A percentile compares a stretch with the other conserved stretches of the same genome.
phyloP scores from a whole-genome alignment of 2,888 invertebrate genomes.

The Dryococelus australis region DNA sequence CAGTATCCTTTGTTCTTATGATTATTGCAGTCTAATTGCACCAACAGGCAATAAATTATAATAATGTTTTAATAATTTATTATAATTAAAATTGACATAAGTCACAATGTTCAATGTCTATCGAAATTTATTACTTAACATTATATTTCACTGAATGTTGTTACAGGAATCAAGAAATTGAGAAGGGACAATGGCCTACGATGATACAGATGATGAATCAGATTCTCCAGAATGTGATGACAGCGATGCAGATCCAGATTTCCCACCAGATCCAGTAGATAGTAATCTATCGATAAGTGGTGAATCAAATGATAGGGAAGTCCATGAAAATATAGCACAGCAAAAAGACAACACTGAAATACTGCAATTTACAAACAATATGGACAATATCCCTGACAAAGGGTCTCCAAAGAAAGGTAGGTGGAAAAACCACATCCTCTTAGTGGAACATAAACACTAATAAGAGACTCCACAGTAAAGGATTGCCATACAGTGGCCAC shows the following conservation, averaged over 20 bases:
- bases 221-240: background rate
- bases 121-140: background rate
- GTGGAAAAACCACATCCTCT: too few relatives aligned
- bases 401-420: too few relatives aligned
- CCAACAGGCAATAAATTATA: too few relatives aligned
- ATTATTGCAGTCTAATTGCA: too few relatives aligned
- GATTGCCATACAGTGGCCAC: too few relatives aligned
- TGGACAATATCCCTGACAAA: too few relatives aligned
- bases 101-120: too few relatives aligned
- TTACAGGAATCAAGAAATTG: constrained; percentile 17
- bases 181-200: constrained; percentile 3
- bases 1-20: too few relatives aligned
- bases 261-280: background rate
- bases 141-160: constrained; percentile 12
- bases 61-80: too few relatives aligned
- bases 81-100: too few relatives aligned
- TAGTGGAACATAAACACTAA: too few relatives aligned
- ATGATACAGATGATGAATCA: background rate
- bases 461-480: too few relatives aligned
- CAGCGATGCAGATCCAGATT: background rate
- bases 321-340: background rate
- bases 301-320: background rate
- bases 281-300: background rate
- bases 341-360: background rate
- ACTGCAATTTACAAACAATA: background rate